These are phyloP conservation scores for Cherax destructor DNA, from an alignment of 1,140 invertebrate species.

Conservation along the genomic window DNA sequence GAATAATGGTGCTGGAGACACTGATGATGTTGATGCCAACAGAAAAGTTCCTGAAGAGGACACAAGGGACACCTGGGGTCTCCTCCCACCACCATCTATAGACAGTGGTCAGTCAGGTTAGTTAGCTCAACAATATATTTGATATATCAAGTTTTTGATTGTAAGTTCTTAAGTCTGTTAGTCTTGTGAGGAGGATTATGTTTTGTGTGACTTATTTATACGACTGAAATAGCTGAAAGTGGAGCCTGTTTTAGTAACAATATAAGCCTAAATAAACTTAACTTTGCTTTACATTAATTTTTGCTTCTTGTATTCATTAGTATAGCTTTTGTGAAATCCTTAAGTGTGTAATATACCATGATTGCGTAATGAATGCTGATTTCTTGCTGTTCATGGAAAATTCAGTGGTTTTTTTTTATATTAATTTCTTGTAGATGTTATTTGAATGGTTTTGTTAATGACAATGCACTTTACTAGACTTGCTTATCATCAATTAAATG, in stretches of 20 bases:
- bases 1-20: constrained; percentile 1
- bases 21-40: constrained; percentile 8
- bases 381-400: neutral
- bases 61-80: constrained; percentile 17
- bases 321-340: neutral
- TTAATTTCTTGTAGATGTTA: neutral
- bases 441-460: neutral
- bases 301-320: neutral
- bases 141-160: neutral
- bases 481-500: neutral
- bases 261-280: neutral
- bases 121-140: neutral
- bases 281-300: neutral
- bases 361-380: neutral
- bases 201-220: neutral
- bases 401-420: neutral
- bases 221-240: neutral
- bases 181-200: neutral
- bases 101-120: constrained; percentile 73
- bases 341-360: neutral
- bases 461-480: neutral
- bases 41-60: constrained; percentile 27
- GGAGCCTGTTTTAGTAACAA: neutral
- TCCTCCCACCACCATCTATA: constrained; percentile 53
- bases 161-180: neutral